Evolutionary conservation across 1,140 invertebrate species (phyloP), one percentile per base, ranked within the genome.

Genomic region (Procambarus virginalis): DNA sequence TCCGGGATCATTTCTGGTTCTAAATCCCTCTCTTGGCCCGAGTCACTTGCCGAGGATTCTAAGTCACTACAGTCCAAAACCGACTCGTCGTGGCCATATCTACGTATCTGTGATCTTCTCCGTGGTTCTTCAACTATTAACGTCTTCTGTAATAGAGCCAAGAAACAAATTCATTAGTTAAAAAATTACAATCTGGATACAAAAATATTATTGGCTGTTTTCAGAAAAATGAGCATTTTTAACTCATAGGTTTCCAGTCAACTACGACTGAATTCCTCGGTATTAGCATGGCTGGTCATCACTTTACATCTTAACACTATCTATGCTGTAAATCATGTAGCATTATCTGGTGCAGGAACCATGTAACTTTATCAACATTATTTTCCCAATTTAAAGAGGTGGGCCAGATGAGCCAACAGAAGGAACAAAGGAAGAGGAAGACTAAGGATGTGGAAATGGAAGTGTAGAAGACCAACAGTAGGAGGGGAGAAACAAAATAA

Each of bases 121-220:
- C 99, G 94, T 2, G 99, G 99, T 94, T 99, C 98, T 77, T 97
- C 97, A 88, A 99, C 96, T 14, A 99, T 98, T 91, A 99, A 95
- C 93, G 99, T 97, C 94, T 96, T 96, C 94, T 95, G 92, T 9
- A 94, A 93, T 89, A 73, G 92, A 82, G 88, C 49, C 48, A 80
- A 5, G 12, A 88, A 45, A 84, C 9, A 60, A 81, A 80, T 45
- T 79, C 5, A 20, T 22, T 48, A 45, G 20, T 48, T 20, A 14
- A 64, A 51, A 60, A 91, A 9, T 46, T 77, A 49, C 12, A 77
- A 77, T 46, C 3, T 34, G n/a, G 3, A 45, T 76, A n/a, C 22
- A 10, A 45, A 48, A 34, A 76, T 76, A 5, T 48, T 14, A 76
- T 6, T 3, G 6, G 6, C 4, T 4, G 20, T 22, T 73, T 34